These are phyloP conservation scores for Scaptomyza hsui DNA, from an alignment of 1,140 invertebrate species.

Conservation along the genomic window DNA sequence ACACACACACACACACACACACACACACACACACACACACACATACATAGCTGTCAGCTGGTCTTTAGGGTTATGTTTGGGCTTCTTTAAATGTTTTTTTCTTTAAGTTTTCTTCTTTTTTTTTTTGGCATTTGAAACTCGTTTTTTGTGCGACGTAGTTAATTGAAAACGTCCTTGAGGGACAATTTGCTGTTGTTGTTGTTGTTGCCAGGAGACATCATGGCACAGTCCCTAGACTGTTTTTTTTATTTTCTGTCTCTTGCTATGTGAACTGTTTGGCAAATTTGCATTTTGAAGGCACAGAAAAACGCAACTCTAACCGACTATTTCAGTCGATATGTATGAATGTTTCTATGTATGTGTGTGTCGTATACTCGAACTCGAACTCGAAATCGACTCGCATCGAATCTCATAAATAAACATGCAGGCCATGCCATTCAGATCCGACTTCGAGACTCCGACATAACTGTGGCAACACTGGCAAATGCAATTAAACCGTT, in stretches of 20 bases:
- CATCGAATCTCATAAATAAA: conserved; percentile 74
- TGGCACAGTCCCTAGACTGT: conserved; percentile 29
- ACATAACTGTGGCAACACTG: conserved; percentile 65
- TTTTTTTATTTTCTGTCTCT: conserved; percentile 17
- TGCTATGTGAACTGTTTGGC: conserved; percentile 32
- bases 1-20: conserved; percentile 11
- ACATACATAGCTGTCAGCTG: conserved; percentile 37
- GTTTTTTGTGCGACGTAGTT: conserved; percentile 40
- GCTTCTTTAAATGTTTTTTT: conserved; percentile 28
- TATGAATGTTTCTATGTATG: neutral
- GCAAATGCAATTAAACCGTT: conserved; percentile 64
- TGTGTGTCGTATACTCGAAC: neutral
- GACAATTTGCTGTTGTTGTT: conserved; percentile 25
- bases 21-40: neutral
- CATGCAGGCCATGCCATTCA: conserved; percentile 47
- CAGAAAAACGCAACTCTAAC: conserved; percentile 11
- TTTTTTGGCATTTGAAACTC: conserved; percentile 42
- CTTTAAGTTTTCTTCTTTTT: conserved; percentile 2
- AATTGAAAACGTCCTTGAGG: conserved; percentile 43
- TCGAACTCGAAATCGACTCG: conserved; percentile 41
- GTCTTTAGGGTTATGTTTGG: conserved; percentile 57
- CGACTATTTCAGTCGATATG: conserved; percentile 21
- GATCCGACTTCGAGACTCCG: conserved; percentile 27
- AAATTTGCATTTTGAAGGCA: conserved; percentile 43
- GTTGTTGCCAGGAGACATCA: conserved; percentile 31